phyloP scores from a whole-genome alignment of 2,888 invertebrate species.

The Caradrina clavipalpis region DNA sequence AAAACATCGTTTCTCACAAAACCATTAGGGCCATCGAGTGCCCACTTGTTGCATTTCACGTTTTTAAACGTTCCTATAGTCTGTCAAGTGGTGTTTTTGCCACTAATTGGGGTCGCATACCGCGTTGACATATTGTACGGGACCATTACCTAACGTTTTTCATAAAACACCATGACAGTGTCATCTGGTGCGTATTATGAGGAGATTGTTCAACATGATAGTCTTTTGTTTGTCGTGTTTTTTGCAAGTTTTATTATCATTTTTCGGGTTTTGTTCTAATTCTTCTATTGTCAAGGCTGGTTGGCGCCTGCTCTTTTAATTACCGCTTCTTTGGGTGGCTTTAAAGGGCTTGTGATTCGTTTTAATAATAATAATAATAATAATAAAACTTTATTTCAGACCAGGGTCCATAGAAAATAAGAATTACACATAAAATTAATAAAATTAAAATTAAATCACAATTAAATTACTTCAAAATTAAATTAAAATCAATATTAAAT shows the following conservation, averaged over 20 bases:
- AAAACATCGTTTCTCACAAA: conserved; percentile 23
- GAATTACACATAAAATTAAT: too few species aligned
- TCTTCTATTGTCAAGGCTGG: neutral
- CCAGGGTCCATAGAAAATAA: too few species aligned
- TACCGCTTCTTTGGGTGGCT: neutral
- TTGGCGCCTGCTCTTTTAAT: neutral
- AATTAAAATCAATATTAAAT: too few species aligned
- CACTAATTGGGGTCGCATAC: conserved; percentile 60
- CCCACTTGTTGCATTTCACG: conserved; percentile 68
- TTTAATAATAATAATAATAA: too few species aligned
- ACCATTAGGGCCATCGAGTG: conserved; percentile 41
- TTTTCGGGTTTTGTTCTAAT: conserved; percentile 10
- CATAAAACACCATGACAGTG: conserved; percentile 59
- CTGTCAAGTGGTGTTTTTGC: conserved; percentile 65
- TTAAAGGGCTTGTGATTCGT: neutral
- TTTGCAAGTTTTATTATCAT: conserved; percentile 12
- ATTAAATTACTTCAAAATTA: too few species aligned
- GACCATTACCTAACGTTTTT: conserved; percentile 58
- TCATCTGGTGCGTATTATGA: conserved; percentile 60
- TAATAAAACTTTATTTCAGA: too few species aligned
- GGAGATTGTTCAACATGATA: conserved; percentile 31
- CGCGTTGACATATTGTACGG: conserved; percentile 56
- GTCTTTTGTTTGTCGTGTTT: conserved; percentile 10
- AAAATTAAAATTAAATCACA: too few species aligned
- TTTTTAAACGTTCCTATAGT: conserved; percentile 55